phyloP scores from a whole-genome alignment of 2,113 vertebrate genomes.

The Microtus pennsylvanicus region DNA sequence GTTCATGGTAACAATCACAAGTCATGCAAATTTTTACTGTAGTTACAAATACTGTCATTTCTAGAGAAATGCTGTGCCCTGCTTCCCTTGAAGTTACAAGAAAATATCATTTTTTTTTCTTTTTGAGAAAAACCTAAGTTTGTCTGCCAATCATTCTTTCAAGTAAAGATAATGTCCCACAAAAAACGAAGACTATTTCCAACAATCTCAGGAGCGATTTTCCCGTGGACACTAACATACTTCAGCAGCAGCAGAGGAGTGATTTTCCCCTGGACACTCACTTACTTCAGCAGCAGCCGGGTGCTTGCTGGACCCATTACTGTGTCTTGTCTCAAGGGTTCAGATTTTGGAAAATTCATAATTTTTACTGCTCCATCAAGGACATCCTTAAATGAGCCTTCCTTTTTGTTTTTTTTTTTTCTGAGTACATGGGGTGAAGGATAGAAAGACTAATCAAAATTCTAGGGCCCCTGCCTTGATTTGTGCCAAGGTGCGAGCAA shows the following conservation, averaged over 20 bases:
- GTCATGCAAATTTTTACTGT: slow-evolving; percentile 17
- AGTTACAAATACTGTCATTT: slow-evolving; percentile 8
- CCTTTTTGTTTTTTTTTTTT: too few species aligned
- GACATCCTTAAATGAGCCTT: slow-evolving; percentile 31
- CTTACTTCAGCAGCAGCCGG: background rate
- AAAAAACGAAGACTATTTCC: background rate
- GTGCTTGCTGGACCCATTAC: background rate
- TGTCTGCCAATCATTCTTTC: slow-evolving; percentile 37
- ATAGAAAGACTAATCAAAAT: background rate
- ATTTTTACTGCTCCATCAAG: slow-evolving; percentile 35
- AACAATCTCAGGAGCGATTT: background rate
- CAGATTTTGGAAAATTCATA: slow-evolving; percentile 58
- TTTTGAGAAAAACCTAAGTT: slow-evolving; percentile 35
- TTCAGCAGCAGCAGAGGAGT: background rate
- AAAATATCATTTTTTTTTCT: background rate
- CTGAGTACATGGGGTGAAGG: background rate
- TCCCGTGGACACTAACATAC: background rate
- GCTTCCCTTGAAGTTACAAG: slow-evolving; percentile 38
- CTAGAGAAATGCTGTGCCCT: background rate
- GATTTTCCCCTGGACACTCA: background rate
- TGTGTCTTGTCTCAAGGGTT: background rate
- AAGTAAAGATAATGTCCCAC: slow-evolving; percentile 47
- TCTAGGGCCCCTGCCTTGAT: background rate
- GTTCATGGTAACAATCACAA: background rate
- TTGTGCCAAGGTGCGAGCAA: background rate